Percentiles rank a stretch among this genome's conserved stretches.
These are phyloP conservation scores for Pteromalus puparum DNA, from an alignment of 1,140 invertebrate species.

Conservation along the genomic window DNA sequence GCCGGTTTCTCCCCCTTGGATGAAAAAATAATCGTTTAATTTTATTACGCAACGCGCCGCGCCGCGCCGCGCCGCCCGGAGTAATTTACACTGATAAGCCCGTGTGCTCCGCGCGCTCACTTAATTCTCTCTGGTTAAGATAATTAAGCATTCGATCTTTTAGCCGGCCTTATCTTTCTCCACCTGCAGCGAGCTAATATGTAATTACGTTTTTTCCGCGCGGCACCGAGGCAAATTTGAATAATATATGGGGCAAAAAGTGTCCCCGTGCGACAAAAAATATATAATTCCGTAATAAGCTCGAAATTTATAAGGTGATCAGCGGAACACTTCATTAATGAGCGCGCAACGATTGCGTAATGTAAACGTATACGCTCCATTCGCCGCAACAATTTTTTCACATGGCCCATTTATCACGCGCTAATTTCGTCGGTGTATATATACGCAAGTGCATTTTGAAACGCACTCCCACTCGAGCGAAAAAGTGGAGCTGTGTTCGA, in stretches of 20 bases:
- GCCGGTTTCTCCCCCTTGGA: background rate
- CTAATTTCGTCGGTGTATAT: background rate
- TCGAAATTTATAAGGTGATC: conserved; percentile 35
- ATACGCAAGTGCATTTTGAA: background rate
- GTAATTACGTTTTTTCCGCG: background rate
- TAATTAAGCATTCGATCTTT: conserved; percentile 30
- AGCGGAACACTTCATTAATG: conserved; percentile 38
- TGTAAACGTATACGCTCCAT: no score
- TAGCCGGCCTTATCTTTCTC: conserved; percentile 4
- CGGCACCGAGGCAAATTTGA: no score
- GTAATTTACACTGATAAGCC: conserved; percentile 39
- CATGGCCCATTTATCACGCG: background rate
- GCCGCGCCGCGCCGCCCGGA: background rate
- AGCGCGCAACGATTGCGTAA: background rate
- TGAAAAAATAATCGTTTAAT: conserved; percentile 31
- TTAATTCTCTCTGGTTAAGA: conserved; percentile 14
- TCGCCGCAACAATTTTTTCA: conserved; percentile 9
- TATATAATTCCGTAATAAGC: conserved; percentile 7
- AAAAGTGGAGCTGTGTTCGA: conserved; percentile 3
- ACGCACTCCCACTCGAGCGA: background rate
- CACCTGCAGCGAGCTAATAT: conserved; percentile 2
- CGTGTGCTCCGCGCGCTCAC: background rate
- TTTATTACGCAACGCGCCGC: background rate
- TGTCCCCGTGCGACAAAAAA: background rate
- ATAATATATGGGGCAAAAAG: background rate